Conservation (phyloP, 2,888 invertebrate species). For the Mesopsocus fuscifrons region DNA sequence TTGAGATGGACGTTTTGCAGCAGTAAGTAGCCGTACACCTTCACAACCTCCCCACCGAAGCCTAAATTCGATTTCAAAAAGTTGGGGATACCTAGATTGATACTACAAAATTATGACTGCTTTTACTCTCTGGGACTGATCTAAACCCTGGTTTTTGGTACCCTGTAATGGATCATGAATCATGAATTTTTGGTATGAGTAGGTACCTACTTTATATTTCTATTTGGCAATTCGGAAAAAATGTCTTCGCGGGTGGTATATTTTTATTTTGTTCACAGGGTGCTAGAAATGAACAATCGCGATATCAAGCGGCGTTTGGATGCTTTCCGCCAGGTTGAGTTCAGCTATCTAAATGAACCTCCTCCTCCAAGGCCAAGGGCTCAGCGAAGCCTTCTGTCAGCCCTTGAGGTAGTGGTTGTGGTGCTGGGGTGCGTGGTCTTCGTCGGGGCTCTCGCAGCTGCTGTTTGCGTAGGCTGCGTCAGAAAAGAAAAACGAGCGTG, state of each 20-base stretch:
- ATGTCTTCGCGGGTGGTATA: neutral
- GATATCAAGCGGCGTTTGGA: slow-evolving; percentile 43
- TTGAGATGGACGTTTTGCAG: slow-evolving; percentile 60
- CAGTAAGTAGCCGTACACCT: slow-evolving; percentile 47
- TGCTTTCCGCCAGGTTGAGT: slow-evolving; percentile 45
- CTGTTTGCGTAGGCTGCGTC: slow-evolving; percentile 56
- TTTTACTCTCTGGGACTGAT: too few relatives aligned
- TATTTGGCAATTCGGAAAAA: neutral
- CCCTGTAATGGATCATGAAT: neutral
- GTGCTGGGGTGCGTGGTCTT: slow-evolving; percentile 65
- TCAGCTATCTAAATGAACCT: slow-evolving; percentile 21
- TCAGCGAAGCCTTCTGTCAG: slow-evolving; percentile 30
- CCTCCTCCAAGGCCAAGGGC: slow-evolving; percentile 26
- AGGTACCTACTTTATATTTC: neutral
- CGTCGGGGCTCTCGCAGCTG: slow-evolving; percentile 58
- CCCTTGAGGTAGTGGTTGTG: slow-evolving; percentile 62
- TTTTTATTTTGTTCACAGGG: slow-evolving; percentile 26
- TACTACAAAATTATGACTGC: too few relatives aligned
- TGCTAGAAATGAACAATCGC: slow-evolving; percentile 37
- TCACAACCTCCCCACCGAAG: too few relatives aligned
- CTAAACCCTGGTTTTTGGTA: too few relatives aligned
- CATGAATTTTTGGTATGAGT: neutral
- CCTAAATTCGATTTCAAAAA: too few relatives aligned
- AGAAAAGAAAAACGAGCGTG: slow-evolving; percentile 37
- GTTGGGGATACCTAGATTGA: too few relatives aligned